Evolutionary conservation across 1,140 invertebrate species (phyloP).

Genomic region (Telenomus remus): DNA sequence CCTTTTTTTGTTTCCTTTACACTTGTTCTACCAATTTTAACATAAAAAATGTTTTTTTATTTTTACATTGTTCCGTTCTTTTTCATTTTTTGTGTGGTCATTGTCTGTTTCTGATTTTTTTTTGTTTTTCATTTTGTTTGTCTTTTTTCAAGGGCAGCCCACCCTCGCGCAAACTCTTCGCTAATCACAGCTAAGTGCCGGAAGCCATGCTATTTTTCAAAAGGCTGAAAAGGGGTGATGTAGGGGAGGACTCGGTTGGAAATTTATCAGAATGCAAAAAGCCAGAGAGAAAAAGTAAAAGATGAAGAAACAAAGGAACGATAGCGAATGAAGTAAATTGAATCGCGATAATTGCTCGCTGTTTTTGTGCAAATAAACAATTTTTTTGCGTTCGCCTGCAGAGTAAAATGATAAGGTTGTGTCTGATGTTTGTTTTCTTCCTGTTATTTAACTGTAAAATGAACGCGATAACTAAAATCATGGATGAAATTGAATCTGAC

Average conservation of each 20-base stretch:
- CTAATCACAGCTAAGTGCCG: slow-evolving; percentile 66
- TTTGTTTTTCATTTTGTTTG: slow-evolving; percentile 10
- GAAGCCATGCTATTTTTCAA: slow-evolving; percentile 68
- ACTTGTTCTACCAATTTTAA: slow-evolving; percentile 12
- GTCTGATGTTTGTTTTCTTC: too few species aligned
- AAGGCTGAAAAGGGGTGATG: slow-evolving; percentile 44
- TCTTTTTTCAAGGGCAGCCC: slow-evolving; percentile 68
- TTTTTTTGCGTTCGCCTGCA: background rate
- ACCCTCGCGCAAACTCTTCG: slow-evolving; percentile 72
- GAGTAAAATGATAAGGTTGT: background rate
- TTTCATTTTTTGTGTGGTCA: background rate
- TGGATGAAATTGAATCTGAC: too few species aligned
- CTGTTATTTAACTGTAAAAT: too few species aligned
- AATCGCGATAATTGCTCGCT: slow-evolving; percentile 16
- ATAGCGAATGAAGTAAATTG: slow-evolving; percentile 43
- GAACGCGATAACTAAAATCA: too few species aligned
- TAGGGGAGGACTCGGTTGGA: slow-evolving; percentile 9
- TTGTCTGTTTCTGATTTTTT: slow-evolving; percentile 8
- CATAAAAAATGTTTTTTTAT: slow-evolving; percentile 10
- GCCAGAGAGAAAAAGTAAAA: slow-evolving; percentile 40
- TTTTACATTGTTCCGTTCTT: background rate
- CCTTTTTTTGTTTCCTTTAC: slow-evolving; percentile 2
- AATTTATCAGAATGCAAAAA: slow-evolving; percentile 51
- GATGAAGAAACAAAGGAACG: slow-evolving; percentile 46
- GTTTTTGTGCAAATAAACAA: background rate